Conservation (phyloP, 2,113 vertebrate genomes). For the Trochalopteron elliotii region DNA sequence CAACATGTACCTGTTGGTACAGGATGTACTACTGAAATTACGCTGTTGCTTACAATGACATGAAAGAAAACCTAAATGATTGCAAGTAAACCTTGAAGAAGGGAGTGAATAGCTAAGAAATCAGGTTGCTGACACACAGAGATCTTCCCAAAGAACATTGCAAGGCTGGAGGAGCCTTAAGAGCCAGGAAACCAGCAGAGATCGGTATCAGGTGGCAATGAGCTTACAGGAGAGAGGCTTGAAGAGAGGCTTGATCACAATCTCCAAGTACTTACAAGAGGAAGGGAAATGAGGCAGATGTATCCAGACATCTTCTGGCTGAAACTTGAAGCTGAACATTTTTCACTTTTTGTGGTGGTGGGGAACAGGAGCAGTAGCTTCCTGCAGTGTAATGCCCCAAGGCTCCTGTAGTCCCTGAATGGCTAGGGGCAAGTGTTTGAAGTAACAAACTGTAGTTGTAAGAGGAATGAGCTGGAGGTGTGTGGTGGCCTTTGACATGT, state of each 20-base stretch:
- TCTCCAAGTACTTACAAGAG: neutral
- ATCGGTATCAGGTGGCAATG: neutral
- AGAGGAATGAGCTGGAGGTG: neutral
- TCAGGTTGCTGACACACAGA: neutral
- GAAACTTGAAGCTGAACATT: neutral
- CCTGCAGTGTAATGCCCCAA: neutral
- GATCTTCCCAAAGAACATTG: neutral
- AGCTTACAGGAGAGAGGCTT: neutral
- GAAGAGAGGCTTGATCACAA: neutral
- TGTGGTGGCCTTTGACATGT: neutral
- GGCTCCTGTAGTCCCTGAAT: neutral
- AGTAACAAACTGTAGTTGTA: neutral
- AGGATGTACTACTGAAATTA: neutral
- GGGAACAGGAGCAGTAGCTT: neutral
- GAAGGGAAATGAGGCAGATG: conserved; percentile 2
- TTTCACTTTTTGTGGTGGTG: neutral
- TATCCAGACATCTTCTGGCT: neutral
- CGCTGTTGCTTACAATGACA: neutral
- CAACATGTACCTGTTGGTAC: neutral
- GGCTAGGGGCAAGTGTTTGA: neutral
- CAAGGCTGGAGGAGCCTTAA: neutral
- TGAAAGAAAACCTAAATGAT: neutral
- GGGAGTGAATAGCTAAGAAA: neutral
- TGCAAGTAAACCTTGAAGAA: neutral
- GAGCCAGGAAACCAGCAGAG: conserved; percentile 16